Evolutionary conservation across 1,140 invertebrate genomes (phyloP), one percentile per base, ranked within the genome.

Genomic region (Leptinotarsa defecta): DNA sequence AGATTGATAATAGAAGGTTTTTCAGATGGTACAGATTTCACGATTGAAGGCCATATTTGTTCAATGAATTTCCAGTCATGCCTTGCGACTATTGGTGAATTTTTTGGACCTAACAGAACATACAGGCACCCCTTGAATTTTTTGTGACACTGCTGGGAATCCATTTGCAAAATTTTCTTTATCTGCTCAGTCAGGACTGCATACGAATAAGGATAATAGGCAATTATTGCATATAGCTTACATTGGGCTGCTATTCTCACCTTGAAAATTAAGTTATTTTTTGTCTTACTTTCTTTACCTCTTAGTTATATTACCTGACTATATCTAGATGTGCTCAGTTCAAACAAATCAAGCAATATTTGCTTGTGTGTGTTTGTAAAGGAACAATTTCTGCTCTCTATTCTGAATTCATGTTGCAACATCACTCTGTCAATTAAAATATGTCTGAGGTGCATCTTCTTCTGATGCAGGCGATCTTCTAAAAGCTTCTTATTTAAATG

Each of bases 111-210:
- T 19, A 93, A 83, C 22, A 98, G 85, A 24, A 96, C 88, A 85
- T 93, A 94, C 19, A 98, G 84, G 11, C 91, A 89, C 48, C 95
- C 95, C 87, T 96, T 95, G 75, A 94, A 92, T 64, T 91, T 88
- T 80, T 95, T 92, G 83, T 93, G 91, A 81, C 91, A 83, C 68
- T 87, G 83, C 57, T 88, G 87, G 1, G 89, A 87, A 84, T 92
- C 89, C 64, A 87, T 86, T 19, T 84, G 78, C 8, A 95, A 85
- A 73, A 90, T 88, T 48, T 90, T 84, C 4, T 92, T 81, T 19
- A 95, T 83, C 57, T 88, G 83, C 13, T 90, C 88, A 17, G 91
- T 78, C 13, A 94, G 78, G 5, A 89, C 78, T 15, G 84, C 85
- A 81, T 90, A 92, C 3, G 91, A 91, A 81, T 89, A 91, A 3